These are phyloP conservation scores for Dolomedes plantarius DNA, from an alignment of 2,888 invertebrate species.

Conservation along the genomic window DNA sequence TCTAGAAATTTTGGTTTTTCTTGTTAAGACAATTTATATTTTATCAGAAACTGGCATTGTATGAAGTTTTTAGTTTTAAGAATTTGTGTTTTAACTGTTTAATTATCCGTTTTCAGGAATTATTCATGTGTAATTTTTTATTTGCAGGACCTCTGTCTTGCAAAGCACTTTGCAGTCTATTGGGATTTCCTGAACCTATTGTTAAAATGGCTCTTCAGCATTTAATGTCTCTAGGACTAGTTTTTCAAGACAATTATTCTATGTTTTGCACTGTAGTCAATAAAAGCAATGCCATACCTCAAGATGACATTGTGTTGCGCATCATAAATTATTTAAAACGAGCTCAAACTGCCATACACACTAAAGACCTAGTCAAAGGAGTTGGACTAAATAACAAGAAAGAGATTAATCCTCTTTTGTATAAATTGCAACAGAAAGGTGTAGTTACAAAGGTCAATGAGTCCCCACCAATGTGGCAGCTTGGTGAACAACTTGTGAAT, in stretches of 20 bases:
- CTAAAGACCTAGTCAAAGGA: conserved; percentile 66
- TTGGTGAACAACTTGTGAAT: conserved; percentile 64
- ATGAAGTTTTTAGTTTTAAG: too few species aligned
- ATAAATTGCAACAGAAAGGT: conserved; percentile 72
- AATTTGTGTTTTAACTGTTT: too few species aligned
- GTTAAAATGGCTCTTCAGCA: conserved; percentile 63
- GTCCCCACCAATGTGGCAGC: conserved; percentile 72
- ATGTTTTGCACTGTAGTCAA: conserved; percentile 68
- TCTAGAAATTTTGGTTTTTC: too few species aligned
- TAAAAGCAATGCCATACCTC: conserved; percentile 62
- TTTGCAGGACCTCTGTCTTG: conserved; percentile 63
- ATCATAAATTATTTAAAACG: conserved; percentile 69
- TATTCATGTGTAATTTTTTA: too few species aligned
- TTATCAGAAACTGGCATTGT: too few species aligned
- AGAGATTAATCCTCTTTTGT: conserved; percentile 71
- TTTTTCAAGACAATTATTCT: conserved; percentile 67
- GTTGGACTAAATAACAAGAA: conserved; percentile 72
- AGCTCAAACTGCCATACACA: conserved; percentile 66
- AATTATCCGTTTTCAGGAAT: too few species aligned
- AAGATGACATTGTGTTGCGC: conserved; percentile 64
- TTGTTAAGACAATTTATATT: too few species aligned
- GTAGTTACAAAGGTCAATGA: conserved; percentile 72
- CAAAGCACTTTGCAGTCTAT: conserved; percentile 64
- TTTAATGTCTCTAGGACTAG: conserved; percentile 63
- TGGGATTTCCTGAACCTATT: conserved; percentile 61